phyloP scores from a whole-genome alignment of 2,888 invertebrate species.

The Magallana nippona region DNA sequence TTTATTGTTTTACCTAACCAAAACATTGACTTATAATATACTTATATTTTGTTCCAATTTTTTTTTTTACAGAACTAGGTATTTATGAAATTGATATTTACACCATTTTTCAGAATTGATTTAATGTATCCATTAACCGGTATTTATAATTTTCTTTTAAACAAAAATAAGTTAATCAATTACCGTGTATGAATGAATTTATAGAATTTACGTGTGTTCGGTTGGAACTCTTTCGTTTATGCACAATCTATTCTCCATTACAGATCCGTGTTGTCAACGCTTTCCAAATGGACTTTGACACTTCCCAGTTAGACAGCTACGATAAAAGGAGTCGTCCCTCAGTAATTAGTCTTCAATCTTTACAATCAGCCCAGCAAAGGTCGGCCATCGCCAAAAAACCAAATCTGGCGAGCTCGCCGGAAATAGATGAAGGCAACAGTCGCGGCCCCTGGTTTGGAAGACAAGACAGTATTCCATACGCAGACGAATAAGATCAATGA shows the following conservation, averaged over 20 bases:
- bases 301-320: conserved; percentile 82
- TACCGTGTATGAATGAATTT: too few species aligned
- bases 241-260: conserved; percentile 62
- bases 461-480: conserved; percentile 76
- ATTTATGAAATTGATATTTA: too few species aligned
- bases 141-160: too few species aligned
- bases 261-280: conserved; percentile 99
- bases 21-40: background rate
- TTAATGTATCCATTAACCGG: too few species aligned
- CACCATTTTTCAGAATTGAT: too few species aligned
- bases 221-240: background rate
- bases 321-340: conserved; percentile 79
- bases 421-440: conserved; percentile 68
- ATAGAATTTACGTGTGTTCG: too few species aligned
- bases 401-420: conserved; percentile 75
- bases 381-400: conserved; percentile 71
- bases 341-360: conserved; percentile 77
- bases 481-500: conserved; percentile 64
- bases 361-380: conserved; percentile 68
- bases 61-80: background rate
- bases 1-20: background rate
- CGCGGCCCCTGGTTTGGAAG: conserved; percentile 69
- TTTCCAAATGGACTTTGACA: conserved; percentile 85
- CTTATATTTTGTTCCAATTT: background rate
- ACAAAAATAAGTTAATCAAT: too few species aligned